Conservation (phyloP, 2,888 invertebrate species). For the Trachelus troglodyta region DNA sequence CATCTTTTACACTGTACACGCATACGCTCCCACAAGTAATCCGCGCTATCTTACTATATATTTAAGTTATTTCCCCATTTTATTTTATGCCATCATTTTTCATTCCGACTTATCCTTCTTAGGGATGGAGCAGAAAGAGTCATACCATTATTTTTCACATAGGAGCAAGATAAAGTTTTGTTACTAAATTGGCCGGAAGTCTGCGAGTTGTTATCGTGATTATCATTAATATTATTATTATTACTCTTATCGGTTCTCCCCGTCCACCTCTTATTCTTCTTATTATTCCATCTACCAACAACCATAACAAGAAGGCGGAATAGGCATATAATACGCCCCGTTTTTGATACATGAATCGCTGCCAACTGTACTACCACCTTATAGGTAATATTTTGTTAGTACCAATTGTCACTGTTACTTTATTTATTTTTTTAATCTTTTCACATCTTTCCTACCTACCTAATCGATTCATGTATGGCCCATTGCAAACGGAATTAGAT, state of each 20-base stretch:
- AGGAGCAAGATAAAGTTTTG: not conserved
- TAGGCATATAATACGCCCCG: not conserved
- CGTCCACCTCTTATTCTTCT: not conserved
- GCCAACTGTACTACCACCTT: not conserved
- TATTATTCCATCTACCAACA: not conserved
- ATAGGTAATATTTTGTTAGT: not conserved
- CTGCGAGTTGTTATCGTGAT: not conserved
- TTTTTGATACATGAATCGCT: not conserved
- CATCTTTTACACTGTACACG: slow-evolving; percentile 66
- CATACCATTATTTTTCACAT: not conserved
- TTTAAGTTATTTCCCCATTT: slow-evolving; percentile 34
- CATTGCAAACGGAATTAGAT: not conserved
- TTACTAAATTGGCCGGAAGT: not conserved
- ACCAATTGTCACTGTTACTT: not conserved
- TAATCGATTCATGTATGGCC: not conserved
- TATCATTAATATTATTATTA: not conserved
- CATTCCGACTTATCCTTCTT: not conserved
- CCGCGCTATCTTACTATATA: slow-evolving; percentile 51
- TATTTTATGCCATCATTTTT: not conserved
- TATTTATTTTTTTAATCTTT: not conserved
- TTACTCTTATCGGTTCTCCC: not conserved
- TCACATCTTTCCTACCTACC: not conserved
- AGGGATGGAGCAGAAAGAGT: slow-evolving; percentile 33
- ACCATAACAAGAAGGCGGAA: not conserved
- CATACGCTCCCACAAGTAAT: slow-evolving; percentile 58